These are phyloP conservation scores for Centroberyx gerrardi DNA, from an alignment of 2,797 vertebrate genomes.

Conservation along the genomic window DNA sequence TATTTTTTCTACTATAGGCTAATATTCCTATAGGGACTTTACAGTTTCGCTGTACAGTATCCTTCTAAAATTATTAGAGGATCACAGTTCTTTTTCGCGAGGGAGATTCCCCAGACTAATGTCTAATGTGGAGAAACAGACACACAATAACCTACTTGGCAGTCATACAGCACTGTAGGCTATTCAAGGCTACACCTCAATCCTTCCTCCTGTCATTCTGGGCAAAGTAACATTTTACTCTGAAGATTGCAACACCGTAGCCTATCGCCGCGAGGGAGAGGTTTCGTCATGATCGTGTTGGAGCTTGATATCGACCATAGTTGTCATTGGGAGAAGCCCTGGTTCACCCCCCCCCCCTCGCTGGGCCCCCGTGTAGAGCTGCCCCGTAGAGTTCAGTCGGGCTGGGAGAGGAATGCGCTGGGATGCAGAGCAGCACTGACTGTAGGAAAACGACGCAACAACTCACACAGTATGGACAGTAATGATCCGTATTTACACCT, in stretches of 20 bases:
- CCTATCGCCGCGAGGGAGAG: constrained; percentile 42
- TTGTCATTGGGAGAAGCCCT: constrained; percentile 85
- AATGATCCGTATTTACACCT: constrained; percentile 87
- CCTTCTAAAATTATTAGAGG: too few species aligned
- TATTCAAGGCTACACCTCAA: neutral
- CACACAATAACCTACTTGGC: too few species aligned
- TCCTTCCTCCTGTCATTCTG: neutral
- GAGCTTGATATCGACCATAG: constrained; percentile 79
- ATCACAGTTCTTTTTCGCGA: neutral
- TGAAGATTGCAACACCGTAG: constrained; percentile 59
- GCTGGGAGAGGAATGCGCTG: constrained; percentile 83
- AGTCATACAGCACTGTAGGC: neutral
- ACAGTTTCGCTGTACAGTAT: too few species aligned
- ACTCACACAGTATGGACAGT: constrained; percentile 84
- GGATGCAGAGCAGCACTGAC: constrained; percentile 82
- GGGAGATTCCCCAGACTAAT: neutral
- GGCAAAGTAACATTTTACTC: constrained; percentile 35
- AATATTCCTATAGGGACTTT: too few species aligned
- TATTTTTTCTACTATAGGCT: neutral
- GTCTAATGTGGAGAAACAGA: too few species aligned
- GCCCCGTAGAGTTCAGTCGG: constrained; percentile 81
- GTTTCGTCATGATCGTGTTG: constrained; percentile 70
- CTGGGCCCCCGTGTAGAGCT: constrained; percentile 81
- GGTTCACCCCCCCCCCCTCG: constrained; percentile 76
- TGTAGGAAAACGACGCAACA: constrained; percentile 74